Percentiles rank a stretch among this genome's conserved stretches.
phyloP scores from a whole-genome alignment of 2,888 invertebrate species.

The Ophioninae sp. region DNA sequence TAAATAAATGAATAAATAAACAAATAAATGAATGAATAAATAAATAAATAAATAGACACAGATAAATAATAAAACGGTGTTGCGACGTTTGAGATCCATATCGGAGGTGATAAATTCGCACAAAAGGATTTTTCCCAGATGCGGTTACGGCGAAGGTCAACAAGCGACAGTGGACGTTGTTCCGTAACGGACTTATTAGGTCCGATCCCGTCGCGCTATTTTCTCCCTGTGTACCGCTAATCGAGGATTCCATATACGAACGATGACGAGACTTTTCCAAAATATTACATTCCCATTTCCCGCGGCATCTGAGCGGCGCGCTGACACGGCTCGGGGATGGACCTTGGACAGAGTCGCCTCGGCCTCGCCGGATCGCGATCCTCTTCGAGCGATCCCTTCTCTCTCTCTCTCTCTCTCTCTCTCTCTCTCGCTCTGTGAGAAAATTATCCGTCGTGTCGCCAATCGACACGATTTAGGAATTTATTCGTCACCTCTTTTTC shows the following conservation, averaged over 20 bases:
- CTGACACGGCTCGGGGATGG: conserved; percentile 50
- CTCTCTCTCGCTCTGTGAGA: neutral
- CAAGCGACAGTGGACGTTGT: conserved; percentile 40
- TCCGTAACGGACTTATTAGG: conserved; percentile 56
- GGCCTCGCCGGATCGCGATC: conserved; percentile 46
- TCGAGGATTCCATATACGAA: neutral
- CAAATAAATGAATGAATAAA: too few relatives aligned
- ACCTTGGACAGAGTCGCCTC: conserved; percentile 45
- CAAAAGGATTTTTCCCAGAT: conserved; percentile 54
- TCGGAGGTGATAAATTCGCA: conserved; percentile 26
- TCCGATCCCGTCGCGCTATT: conserved; percentile 24
- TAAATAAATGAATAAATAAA: too few relatives aligned
- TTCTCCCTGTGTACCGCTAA: neutral
- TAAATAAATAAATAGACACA: too few relatives aligned
- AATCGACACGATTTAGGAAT: conserved; percentile 16
- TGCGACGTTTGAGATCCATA: neutral
- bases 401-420: too few relatives aligned
- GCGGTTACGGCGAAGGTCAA: conserved; percentile 47
- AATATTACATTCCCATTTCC: conserved; percentile 48
- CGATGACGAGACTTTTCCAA: conserved; percentile 49
- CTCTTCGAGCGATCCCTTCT: neutral
- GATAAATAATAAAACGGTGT: too few relatives aligned
- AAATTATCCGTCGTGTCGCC: neutral
- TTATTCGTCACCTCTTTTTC: conserved; percentile 22
- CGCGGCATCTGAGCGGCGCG: conserved; percentile 7